Base-by-base conservation (phyloP, 2,888 invertebrate genomes). In the Acheta domesticus region DNA sequence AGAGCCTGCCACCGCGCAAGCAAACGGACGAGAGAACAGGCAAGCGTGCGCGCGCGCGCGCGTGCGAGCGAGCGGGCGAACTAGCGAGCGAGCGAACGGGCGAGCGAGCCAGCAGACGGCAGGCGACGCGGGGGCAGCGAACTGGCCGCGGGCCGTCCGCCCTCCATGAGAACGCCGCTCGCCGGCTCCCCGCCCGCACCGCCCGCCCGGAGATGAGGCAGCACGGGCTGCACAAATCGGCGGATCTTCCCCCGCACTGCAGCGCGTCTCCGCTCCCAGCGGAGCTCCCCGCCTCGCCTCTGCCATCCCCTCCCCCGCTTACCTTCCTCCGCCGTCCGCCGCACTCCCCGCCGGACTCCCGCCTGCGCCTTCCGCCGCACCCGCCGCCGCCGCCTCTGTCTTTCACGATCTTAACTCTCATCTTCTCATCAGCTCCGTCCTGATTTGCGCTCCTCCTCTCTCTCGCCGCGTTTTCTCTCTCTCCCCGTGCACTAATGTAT, bases 401-500 rank as follows among this genome's bases (percentile, higher is more conserved):
- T 62, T 62, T 62, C 62, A 62, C 16, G 62, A 62, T 62, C 62
- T 62, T 62, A 14, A 62, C 62, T 62, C n/a, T 62, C 62, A 62
- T 62, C 62, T 62, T 19, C 62, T 62, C 62, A 62, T 62, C 62
- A 62, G 62, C 62, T 62, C 62, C 62, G 62, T 14, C n/a, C 62
- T 62, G 62, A 62, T 62, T 62, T 62, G 62, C 62, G 62, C n/a
- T n/a, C 62, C 4, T 62, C 8, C 62, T n/a, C 62, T 62, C 16
- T n/a, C 62, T 5, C 36, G 36, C n/a, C 62, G 16, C 62, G 62
- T 19, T 12, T n/a, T n/a, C 62, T 19, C 62, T 62, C 23, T 23
- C 62, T n/a, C 62, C 62, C n/a, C n/a, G 16, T 62, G 62, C 62
- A n/a, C 36, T 62, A 62, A 62, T 62, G 62, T 62, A 62, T 62